phyloP scores from a whole-genome alignment of 2,888 invertebrate genomes.

The Ornithoptera alexandrae region DNA sequence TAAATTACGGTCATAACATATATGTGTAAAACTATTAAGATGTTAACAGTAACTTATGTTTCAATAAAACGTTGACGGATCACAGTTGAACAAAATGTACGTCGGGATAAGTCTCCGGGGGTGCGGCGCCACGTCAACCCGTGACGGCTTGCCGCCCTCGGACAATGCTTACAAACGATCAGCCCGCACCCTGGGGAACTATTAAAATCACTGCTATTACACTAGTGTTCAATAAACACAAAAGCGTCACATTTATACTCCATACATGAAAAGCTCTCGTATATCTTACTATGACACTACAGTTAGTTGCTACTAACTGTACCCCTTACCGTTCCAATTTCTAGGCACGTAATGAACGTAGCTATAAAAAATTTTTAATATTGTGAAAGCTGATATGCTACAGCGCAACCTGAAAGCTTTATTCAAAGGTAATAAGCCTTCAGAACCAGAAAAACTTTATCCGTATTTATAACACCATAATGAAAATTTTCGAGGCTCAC shows the following conservation, averaged over 20 bases:
- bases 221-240: conserved; percentile 31
- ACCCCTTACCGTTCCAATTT: too few relatives aligned
- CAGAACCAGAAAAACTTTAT: too few relatives aligned
- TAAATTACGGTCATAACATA: too few relatives aligned
- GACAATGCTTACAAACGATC: conserved; percentile 63
- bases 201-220: conserved; percentile 54
- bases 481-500: too few relatives aligned
- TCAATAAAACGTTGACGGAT: conserved; percentile 30
- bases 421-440: too few relatives aligned
- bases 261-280: not conserved
- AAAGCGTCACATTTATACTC: not conserved
- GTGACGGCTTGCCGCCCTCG: conserved; percentile 55
- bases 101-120: conserved; percentile 25
- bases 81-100: conserved; percentile 31
- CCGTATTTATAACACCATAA: too few relatives aligned
- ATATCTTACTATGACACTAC: not conserved
- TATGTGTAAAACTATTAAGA: not conserved
- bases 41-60: conserved; percentile 19
- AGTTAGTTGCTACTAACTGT: not conserved
- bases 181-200: conserved; percentile 55
- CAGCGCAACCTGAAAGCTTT: too few relatives aligned
- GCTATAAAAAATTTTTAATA: too few relatives aligned
- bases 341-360: too few relatives aligned
- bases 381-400: too few relatives aligned
- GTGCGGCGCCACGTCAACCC: conserved; percentile 44